Evolutionary conservation across 2,888 invertebrate genomes (phyloP), one percentile per base, ranked within the genome.

Genomic region (Cosmia trapezina): DNA sequence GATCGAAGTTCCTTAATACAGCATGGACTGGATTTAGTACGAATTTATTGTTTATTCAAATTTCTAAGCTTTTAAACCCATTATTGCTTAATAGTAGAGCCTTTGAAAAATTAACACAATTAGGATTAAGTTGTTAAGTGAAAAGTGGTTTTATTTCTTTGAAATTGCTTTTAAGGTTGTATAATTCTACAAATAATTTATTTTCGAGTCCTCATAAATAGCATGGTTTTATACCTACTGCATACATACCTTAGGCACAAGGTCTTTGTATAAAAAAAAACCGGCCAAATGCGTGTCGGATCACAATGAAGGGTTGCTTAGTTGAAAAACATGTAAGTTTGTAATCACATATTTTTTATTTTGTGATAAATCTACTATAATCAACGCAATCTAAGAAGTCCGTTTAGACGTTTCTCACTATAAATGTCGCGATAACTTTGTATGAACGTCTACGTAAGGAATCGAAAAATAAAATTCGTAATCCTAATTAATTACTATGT

Each of bases 41-140:
- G 66, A 81, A 85, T 86, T 85, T 86, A 85, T 86, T 79, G 83
- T 86, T 84, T 85, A 85, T 85, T 85, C 76, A 85, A 85, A 85
- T 85, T 65, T 75, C 71, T 81, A 79, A 85, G 85, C 86, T 81
- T 69, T 84, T 86, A 83, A 86, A 76, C 66, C 73, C 77, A 79
- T 78, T 82, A 86, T 78, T 84, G 76, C 73, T 28, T 74, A 78
- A 85, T 73, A 77, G 76, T 74, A 78, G 76, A 80, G 74, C 78
- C 74, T 82, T 78, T 73, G 78, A 84, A 86, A 85, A 82, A 84
- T 86, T 78, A 86, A 75, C 63, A 74, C 83, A 68, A 83, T 83
- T 77, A 74, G 51, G 77, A 73, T 83, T 80, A 78, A 49, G 66
- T 57, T 67, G 47, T 66, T 37, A 79, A 73, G 68, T 83, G 83